Evolutionary conservation across 2,797 vertebrate genomes (phyloP), one percentile per base, ranked within the genome.

Genomic region (Fringilla coelebs): DNA sequence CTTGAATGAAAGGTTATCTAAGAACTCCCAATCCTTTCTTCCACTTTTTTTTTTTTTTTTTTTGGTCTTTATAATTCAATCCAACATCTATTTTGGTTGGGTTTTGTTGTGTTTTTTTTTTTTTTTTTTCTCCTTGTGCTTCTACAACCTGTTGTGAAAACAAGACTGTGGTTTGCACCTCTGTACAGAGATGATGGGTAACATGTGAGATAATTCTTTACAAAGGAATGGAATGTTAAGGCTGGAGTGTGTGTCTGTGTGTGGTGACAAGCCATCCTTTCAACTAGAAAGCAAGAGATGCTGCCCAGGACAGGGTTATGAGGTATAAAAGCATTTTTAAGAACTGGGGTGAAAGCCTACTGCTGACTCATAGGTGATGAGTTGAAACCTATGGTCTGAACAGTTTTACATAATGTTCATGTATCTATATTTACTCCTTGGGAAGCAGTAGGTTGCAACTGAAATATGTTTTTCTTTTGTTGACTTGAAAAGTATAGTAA

Each of bases 51-150:
- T 14, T n/a, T 61, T 34, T n/a, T 20, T 15, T 25, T 36, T 13
- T 18, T 19, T 22, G 67, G n/a, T n/a, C n/a, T n/a, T 45, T 8
- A 7, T 0, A 65, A 20, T 62, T 88, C 2, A 70, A 22, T 46
- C 11, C 6, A 40, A 11, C 11, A 31, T n/a, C 4, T 71, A 0
- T 17, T 40, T 57, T 60, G 1, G 16, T 13, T 40, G 4, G 41
- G 17, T 13, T 57, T 12, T 13, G n/a, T n/a, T n/a, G n/a, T n/a
- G n/a, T 2, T 43, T 26, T 2, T 13, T 43, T 61, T 14, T 15
- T 13, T 13, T 57, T 12, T 13, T 16, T 22, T 17, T 3, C 11
- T 6, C 8, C 6, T 70, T 1, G 0, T 0, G 0, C 72, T 77
- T 65, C 22, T 45, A 60, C 38, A 54, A 10, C 19, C 17, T 28